Conservation (phyloP, 2,113 vertebrate species). For the Siniperca knerii region DNA sequence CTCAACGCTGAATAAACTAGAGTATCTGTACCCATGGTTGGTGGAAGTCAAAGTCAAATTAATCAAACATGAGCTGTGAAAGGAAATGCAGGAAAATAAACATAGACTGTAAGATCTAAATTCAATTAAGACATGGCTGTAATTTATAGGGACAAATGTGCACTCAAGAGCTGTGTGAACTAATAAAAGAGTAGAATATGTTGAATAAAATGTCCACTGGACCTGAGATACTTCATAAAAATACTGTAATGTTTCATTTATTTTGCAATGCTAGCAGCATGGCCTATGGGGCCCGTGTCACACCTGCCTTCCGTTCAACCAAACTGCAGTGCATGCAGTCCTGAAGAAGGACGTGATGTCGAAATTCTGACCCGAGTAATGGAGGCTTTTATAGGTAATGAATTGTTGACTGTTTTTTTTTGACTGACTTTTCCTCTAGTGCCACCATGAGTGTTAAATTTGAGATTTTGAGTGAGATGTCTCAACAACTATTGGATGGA, state of each 20-base stretch:
- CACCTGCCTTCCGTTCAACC: too few relatives aligned
- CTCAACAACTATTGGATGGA: too few relatives aligned
- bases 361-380: too few relatives aligned
- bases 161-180: neutral
- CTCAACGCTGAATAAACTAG: conserved; percentile 51
- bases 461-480: too few relatives aligned
- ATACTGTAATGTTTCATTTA: neutral
- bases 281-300: too few relatives aligned
- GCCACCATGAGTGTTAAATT: too few relatives aligned
- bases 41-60: conserved; percentile 50
- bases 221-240: neutral
- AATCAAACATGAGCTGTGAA: conserved; percentile 62
- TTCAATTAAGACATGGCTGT: neutral
- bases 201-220: neutral
- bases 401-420: too few relatives aligned
- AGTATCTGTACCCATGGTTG: conserved; percentile 35
- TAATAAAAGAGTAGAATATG: neutral
- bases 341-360: too few relatives aligned
- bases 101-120: conserved; percentile 14
- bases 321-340: too few relatives aligned
- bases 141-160: neutral
- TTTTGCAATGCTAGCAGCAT: neutral
- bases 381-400: too few relatives aligned
- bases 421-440: too few relatives aligned
- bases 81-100: conserved; percentile 13